Base-by-base conservation (phyloP, 2,888 invertebrate genomes). In the Fragum whitleyi region DNA sequence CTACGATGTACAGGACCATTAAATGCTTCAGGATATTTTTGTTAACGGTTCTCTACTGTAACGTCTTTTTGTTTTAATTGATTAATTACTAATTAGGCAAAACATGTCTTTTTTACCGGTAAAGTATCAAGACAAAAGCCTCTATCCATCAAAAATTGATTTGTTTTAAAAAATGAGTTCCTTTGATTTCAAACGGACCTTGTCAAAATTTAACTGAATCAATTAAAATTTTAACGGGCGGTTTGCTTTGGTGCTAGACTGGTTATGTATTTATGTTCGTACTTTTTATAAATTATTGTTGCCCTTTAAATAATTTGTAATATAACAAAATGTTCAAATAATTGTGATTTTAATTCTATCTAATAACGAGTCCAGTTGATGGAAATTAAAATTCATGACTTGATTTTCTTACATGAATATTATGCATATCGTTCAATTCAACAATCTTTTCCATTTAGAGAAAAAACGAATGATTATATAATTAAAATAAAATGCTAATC, bases 141-240 rank as follows among this genome's bases (percentile, higher is more conserved):
- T n/a, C 32, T 36, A 65, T 65, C 65, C 36, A 65, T 65, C 65
- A 65, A 65, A 65, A 42, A n/a, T 21, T 65, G 65, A 65, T 65
- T 26, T 65, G 11, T 42, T 65, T 42, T 57, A 42, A 7, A 42
- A 36, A 65, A 39, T 21, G 23, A 26, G 36, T 65, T 32, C 36
- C 65, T 65, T 65, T 65, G 65, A 65, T 23, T 65, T 65, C 11
- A 21, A 42, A 42, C 65, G 39, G 65, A 36, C 36, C 65, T 23
- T 65, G 42, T 65, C 65, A 42, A 42, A 42, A 19, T 65, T 42
- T 23, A 65, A 14, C 2, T 3, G 3, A 19, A 19, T n/a, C 14
- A 47, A 19, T n/a, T 19, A 9, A 47, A 47, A 5, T 47, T 47
- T 47, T 19, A 47, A 47, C 16, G 47, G 14, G 14, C 47, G n/a